Conservation (phyloP, 64 coral and sea anemone genomes). For the Platygyra sinensis region DNA sequence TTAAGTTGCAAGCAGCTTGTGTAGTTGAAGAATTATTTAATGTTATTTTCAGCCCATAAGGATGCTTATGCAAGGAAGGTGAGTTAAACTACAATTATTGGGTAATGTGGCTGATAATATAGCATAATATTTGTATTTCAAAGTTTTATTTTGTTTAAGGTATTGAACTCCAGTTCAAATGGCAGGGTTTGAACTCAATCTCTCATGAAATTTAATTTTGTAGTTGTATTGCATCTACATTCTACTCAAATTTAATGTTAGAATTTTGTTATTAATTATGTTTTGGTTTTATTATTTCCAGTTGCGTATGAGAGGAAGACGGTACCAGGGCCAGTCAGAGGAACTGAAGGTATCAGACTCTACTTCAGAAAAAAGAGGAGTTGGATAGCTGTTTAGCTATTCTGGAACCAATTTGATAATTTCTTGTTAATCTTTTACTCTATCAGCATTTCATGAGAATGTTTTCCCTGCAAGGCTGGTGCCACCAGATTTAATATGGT, state of each 20-base stretch:
- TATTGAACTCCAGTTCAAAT: too few relatives aligned
- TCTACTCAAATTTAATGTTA: too few relatives aligned
- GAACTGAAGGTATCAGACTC: constrained; percentile 33
- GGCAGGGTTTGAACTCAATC: too few relatives aligned
- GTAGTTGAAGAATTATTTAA: background rate
- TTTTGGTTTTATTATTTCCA: constrained; percentile 6
- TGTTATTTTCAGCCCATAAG: constrained; percentile 64
- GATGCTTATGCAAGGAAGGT: constrained; percentile 94
- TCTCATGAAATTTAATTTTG: too few relatives aligned
- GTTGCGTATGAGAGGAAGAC: constrained; percentile 61
- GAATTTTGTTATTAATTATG: background rate
- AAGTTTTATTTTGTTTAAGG: too few relatives aligned
- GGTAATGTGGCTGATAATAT: background rate
- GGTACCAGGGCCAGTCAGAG: constrained; percentile 55
- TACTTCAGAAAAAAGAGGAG: background rate
- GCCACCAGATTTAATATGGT: too few relatives aligned
- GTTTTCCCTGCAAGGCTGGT: too few relatives aligned
- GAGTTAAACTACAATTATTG: background rate
- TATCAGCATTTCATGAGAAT: too few relatives aligned
- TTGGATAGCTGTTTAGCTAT: background rate
- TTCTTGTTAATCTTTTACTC: too few relatives aligned
- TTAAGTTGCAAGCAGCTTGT: too few relatives aligned
- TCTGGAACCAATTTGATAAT: background rate
- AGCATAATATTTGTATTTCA: background rate
- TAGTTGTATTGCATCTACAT: too few relatives aligned